Evolutionary conservation across 2,797 vertebrate genomes (phyloP).

Genomic region (Galagoides demidoff): DNA sequence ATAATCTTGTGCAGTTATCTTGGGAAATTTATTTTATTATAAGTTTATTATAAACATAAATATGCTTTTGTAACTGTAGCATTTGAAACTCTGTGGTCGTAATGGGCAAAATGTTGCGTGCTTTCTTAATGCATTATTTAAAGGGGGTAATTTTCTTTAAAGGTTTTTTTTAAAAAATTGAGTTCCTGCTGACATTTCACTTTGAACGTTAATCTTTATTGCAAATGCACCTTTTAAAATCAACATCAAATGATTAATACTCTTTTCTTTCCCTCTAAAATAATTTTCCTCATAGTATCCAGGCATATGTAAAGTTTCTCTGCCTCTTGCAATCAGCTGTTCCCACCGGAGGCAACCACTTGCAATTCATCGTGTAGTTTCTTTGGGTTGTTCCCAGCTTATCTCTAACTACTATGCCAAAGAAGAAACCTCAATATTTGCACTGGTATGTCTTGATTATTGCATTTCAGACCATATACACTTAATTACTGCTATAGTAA

Average conservation of each 20-base stretch:
- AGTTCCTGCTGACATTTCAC: constrained; percentile 19
- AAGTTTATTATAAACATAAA: constrained; percentile 19
- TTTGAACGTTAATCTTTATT: neutral
- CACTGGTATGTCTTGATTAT: too few species aligned
- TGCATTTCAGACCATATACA: too few species aligned
- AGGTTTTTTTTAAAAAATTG: neutral
- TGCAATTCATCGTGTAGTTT: neutral
- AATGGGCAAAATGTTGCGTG: neutral
- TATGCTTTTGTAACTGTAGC: neutral
- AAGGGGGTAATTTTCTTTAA: neutral
- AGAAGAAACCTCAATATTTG: neutral
- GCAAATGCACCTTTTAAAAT: neutral
- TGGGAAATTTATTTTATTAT: constrained; percentile 36
- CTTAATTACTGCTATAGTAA: neutral
- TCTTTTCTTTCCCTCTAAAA: neutral
- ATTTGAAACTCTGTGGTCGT: neutral
- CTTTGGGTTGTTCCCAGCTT: neutral
- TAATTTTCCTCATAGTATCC: neutral
- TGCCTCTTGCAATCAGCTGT: neutral
- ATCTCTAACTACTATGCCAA: neutral
- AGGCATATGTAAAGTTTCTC: neutral
- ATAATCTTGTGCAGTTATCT: neutral
- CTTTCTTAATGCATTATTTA: neutral
- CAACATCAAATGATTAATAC: neutral
- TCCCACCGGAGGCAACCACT: too few species aligned